Evolutionary conservation across 2,797 vertebrate species (phyloP).

Genomic region (Argya squamiceps): DNA sequence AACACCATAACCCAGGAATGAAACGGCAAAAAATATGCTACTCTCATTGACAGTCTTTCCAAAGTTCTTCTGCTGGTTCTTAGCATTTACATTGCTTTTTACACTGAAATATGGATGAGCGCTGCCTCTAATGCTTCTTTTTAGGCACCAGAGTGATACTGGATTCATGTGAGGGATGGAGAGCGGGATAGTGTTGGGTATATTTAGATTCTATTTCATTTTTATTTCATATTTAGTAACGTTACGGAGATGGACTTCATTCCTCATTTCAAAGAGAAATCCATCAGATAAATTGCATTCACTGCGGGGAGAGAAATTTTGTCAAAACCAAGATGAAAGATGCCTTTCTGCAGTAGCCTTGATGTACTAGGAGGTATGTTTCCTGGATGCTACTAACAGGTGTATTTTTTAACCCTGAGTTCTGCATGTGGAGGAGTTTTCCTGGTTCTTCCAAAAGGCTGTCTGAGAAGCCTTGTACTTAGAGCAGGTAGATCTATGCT

Average conservation of each 20-base stretch:
- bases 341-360: not conserved
- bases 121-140: conserved; percentile 1
- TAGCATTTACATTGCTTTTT: conserved; percentile 9
- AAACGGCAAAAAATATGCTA: not conserved
- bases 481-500: not conserved
- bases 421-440: not conserved
- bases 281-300: not conserved
- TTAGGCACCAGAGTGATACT: not conserved
- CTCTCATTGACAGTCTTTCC: not conserved
- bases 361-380: not conserved
- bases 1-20: not conserved
- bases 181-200: not conserved
- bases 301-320: not conserved
- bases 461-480: not conserved
- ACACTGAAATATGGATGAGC: not conserved
- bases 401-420: not conserved
- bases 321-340: conserved; percentile 18
- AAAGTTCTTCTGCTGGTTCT: not conserved
- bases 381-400: not conserved
- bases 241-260: not conserved
- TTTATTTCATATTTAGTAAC: conserved; percentile 27
- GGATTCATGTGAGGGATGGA: not conserved
- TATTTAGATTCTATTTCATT: conserved; percentile 15
- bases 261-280: conserved; percentile 37
- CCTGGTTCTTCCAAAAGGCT: not conserved